Evolutionary conservation across 1,140 invertebrate species (phyloP).

Genomic region (Galendromus occidentalis): DNA sequence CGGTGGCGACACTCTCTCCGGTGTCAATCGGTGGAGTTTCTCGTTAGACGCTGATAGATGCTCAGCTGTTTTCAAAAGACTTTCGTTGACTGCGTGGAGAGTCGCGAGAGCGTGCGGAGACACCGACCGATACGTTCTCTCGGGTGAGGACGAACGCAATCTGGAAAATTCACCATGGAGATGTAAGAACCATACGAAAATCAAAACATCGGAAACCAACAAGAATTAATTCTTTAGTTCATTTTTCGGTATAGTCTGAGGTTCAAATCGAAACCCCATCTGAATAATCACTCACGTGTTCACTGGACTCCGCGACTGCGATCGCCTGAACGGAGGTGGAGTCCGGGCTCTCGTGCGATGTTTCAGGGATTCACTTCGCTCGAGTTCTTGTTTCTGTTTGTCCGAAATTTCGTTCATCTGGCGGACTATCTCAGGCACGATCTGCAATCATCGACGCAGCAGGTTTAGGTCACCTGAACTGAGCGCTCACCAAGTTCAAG

Average conservation of each 20-base stretch:
- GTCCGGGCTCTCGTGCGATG: neutral
- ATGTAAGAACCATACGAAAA: too few relatives aligned
- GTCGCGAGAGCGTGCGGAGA: neutral
- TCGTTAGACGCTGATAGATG: neutral
- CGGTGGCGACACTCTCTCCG: neutral
- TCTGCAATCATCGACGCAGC: neutral
- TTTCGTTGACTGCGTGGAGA: neutral
- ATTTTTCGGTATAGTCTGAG: too few relatives aligned
- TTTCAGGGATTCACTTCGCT: neutral
- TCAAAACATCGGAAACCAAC: too few relatives aligned
- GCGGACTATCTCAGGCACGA: slow-evolving; percentile 4
- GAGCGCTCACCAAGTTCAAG: too few relatives aligned
- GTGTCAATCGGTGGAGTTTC: neutral
- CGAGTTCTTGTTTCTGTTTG: neutral
- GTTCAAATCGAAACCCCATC: neutral
- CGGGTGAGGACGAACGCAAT: neutral
- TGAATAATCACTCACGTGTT: neutral
- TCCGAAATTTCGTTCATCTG: slow-evolving; percentile 9
- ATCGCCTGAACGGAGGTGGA: neutral
- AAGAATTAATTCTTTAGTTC: too few relatives aligned
- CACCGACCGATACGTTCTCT: neutral
- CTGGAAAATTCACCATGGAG: too few relatives aligned
- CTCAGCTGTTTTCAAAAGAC: neutral
- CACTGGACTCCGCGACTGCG: neutral
- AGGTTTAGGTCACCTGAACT: too few relatives aligned